Percentiles rank a stretch among this genome's conserved stretches.
These are phyloP conservation scores for Abrostola triplasia DNA, from an alignment of 2,888 invertebrate genomes.

Conservation along the genomic window DNA sequence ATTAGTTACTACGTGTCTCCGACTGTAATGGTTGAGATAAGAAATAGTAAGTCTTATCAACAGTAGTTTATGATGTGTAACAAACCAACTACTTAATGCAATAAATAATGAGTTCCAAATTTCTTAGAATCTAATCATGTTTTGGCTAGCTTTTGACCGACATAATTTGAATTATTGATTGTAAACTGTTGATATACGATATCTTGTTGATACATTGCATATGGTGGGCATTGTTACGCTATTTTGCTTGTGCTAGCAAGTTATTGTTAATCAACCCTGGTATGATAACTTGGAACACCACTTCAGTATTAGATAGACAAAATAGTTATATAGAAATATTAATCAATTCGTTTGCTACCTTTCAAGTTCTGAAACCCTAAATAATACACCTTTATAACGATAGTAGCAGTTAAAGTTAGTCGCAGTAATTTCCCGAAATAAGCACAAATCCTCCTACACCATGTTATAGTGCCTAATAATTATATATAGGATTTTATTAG, in stretches of 20 bases:
- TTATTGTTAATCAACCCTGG: background rate
- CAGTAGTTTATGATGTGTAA: conserved; percentile 44
- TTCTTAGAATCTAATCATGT: conserved; percentile 48
- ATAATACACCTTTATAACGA: no score
- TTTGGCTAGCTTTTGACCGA: conserved; percentile 27
- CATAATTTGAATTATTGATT: conserved; percentile 42
- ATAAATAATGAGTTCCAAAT: conserved; percentile 26
- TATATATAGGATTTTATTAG: background rate
- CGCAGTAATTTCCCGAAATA: background rate
- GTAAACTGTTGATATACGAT: conserved; percentile 8
- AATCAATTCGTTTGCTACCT: no score
- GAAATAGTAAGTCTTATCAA: conserved; percentile 43
- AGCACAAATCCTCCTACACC: background rate
- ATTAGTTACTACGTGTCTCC: conserved; percentile 21
- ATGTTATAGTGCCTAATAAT: background rate
- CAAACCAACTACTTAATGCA: conserved; percentile 34
- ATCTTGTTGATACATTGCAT: background rate
- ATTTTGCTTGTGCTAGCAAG: background rate
- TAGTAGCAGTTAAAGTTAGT: background rate
- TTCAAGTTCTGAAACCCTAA: no score
- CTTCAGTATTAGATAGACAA: background rate
- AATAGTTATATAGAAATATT: background rate
- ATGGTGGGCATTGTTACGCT: background rate
- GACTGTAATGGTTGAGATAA: conserved; percentile 39
- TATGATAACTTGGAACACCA: background rate